Percentiles rank a stretch among this genome's conserved stretches.
Conservation (phyloP, 1,140 invertebrate genomes). For the Aphis craccivora region DNA sequence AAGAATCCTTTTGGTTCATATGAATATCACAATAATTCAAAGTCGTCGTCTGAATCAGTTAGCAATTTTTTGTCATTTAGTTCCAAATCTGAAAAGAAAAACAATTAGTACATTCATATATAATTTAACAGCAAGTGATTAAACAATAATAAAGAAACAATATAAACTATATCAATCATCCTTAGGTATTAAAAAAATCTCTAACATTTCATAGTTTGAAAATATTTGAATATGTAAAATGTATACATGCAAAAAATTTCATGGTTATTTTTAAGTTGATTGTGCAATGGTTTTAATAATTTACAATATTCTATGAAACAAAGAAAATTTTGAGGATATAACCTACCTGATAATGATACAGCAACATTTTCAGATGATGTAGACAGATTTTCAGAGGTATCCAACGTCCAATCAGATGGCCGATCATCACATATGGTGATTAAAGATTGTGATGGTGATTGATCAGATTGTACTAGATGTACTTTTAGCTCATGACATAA, state of each 20-base stretch:
- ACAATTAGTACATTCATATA: neutral
- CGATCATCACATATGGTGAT: conserved; percentile 80
- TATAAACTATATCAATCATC: neutral
- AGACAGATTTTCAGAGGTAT: conserved; percentile 66
- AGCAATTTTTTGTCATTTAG: conserved; percentile 60
- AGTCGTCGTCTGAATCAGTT: conserved; percentile 70
- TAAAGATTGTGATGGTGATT: conserved; percentile 73
- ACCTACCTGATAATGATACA: conserved; percentile 62
- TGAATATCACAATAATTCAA: conserved; percentile 68
- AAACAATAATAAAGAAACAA: too few species aligned
- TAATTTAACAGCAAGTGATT: neutral
- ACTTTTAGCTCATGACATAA: conserved; percentile 76
- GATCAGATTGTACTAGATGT: conserved; percentile 70
- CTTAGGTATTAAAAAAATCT: neutral
- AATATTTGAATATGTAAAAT: neutral
- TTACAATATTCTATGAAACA: too few species aligned
- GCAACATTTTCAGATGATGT: conserved; percentile 65
- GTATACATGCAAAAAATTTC: neutral
- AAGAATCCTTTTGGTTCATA: conserved; percentile 20
- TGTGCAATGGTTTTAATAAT: too few species aligned
- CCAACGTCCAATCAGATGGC: conserved; percentile 71
- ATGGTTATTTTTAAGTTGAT: too few species aligned
- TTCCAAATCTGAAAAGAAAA: conserved; percentile 44
- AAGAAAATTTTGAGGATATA: too few species aligned
- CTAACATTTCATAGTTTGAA: neutral